A percentile compares a stretch with the other conserved stretches of the same genome.
Evolutionary conservation across 2,797 vertebrate genomes (phyloP).

Genomic region (Sebastes itinus): DNA sequence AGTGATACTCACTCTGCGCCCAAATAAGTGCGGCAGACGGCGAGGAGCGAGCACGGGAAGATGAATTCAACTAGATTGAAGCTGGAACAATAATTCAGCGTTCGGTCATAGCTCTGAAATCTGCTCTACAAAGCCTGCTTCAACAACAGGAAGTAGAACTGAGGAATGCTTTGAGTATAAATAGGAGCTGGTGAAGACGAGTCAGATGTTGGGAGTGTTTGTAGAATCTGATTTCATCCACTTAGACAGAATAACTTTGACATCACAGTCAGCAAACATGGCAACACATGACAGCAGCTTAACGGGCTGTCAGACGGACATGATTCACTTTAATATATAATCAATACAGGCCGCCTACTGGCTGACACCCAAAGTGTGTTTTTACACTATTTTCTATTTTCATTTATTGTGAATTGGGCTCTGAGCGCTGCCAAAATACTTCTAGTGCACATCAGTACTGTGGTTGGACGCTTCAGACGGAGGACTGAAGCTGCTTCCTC

Average conservation of each 20-base stretch:
- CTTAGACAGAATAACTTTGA: background rate
- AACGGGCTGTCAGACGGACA: background rate
- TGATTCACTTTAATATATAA: background rate
- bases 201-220: background rate
- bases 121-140: background rate
- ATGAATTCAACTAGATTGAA: slow-evolving; percentile 20
- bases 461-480: background rate
- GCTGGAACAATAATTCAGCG: background rate
- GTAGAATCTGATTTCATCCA: background rate
- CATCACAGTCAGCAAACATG: background rate
- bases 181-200: background rate
- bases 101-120: background rate
- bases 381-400: background rate
- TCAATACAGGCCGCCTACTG: background rate
- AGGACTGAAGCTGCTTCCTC: background rate
- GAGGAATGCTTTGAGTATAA: background rate
- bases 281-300: background rate
- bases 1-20: slow-evolving; percentile 30
- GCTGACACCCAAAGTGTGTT: background rate
- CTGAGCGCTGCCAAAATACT: background rate
- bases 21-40: slow-evolving; percentile 42
- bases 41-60: background rate
- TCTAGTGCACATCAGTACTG: background rate
- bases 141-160: background rate
- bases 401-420: background rate